Evolutionary conservation across 2,113 vertebrate species (phyloP).

Genomic region (Hippocampus mohnikei): DNA sequence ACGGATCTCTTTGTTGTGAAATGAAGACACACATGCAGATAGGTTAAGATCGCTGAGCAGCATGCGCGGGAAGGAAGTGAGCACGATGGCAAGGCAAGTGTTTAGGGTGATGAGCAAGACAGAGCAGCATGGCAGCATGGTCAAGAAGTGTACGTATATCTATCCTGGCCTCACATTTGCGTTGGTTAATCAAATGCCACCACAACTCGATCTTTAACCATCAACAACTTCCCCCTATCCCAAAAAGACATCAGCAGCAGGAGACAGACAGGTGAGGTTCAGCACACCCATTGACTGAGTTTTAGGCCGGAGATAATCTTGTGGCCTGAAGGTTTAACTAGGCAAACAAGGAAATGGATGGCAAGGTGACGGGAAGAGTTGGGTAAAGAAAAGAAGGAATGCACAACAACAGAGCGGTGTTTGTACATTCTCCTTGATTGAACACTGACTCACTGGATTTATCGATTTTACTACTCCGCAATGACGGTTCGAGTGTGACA

Average conservation of each 20-base stretch:
- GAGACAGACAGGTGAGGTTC: constrained; percentile 42
- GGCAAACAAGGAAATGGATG: constrained; percentile 41
- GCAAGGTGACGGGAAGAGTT: constrained; percentile 9
- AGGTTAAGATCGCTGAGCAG: constrained; percentile 16
- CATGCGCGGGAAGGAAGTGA: constrained; percentile 15
- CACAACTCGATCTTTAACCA: constrained; percentile 72
- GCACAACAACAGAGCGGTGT: neutral
- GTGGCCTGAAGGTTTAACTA: constrained; percentile 41
- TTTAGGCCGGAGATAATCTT: constrained; percentile 33
- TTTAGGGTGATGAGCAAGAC: constrained; percentile 32
- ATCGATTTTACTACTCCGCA: neutral
- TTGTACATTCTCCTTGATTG: neutral
- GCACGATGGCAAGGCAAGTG: constrained; percentile 14
- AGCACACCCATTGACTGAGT: constrained; percentile 23
- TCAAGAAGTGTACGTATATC: constrained; percentile 60
- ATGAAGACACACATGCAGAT: constrained; percentile 26
- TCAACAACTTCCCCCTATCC: constrained; percentile 52
- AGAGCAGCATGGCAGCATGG: constrained; percentile 56
- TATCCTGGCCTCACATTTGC: constrained; percentile 68
- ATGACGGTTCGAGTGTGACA: neutral
- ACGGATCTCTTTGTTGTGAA: constrained; percentile 34
- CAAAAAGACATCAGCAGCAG: constrained; percentile 16
- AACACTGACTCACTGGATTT: neutral
- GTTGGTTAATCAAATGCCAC: constrained; percentile 77
- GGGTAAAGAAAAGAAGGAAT: neutral